Base-by-base conservation (phyloP, 92 coral and sea anemone genomes). In the Epizoanthus fatuus region DNA sequence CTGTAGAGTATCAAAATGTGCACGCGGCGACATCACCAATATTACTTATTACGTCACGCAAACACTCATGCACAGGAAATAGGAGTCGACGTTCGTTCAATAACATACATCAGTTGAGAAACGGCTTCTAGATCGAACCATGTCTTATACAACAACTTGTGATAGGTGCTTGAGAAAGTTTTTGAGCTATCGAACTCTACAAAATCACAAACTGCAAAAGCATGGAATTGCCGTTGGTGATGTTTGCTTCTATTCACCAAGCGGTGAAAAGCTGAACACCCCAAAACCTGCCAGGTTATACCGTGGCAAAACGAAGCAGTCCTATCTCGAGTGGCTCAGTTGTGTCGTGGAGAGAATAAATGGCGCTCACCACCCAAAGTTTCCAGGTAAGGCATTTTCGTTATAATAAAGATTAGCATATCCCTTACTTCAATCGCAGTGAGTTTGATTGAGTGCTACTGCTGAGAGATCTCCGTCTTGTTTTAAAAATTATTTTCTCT, bases 291-390 rank as follows among this genome's bases (percentile, higher is more conserved):
- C 25, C 25, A 22, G 25, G 25, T 22, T 22, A 22, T 22, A 22
- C 25, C 25, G 25, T 22, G 25, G 25, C 25, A 22, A 22, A 22
- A 22, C 25, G 25, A 22, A 22, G 25, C 25, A 22, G 25, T 22
- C 25, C 64, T 80, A 80, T 44, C 72, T 80, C 4, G 74, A 69
- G 14, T 81, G 75, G 76, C 72, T 81, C 5, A 13, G 62, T 5
- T 45, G 76, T 13, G 13, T 81, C 7, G 16, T 63, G 11, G 85
- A 81, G 85, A 45, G 85, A 52, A 49, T 81, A 25, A 81, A 81
- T 51, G 56, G 85, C 22, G 53, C 63, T 65, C 85, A 81, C 37
- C 85, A 81, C 55, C 85, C 76, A 7, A 81, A 81, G 37, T 81
- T 72, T 49, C 63, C 52, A 66, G 85, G 85, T 81, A 47, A 3